These are phyloP conservation scores for Tubulanus polymorphus DNA, from an alignment of 2,888 invertebrate genomes.

Conservation along the genomic window DNA sequence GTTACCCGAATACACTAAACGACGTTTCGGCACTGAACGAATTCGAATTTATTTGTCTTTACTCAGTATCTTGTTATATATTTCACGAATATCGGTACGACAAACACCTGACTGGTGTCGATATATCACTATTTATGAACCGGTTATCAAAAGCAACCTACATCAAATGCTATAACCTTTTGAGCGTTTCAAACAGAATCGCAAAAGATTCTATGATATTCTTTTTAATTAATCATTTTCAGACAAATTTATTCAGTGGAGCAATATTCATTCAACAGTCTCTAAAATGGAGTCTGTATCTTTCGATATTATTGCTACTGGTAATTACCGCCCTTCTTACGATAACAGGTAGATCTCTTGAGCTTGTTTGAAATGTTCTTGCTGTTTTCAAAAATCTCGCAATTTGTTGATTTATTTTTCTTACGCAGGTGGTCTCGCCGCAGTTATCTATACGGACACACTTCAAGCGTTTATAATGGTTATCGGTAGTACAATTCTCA, in stretches of 20 bases:
- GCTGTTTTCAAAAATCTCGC: no score
- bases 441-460: constrained; percentile 29
- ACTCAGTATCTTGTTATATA: background rate
- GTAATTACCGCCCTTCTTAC: constrained; percentile 57
- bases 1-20: background rate
- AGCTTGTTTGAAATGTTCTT: no score
- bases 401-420: no score
- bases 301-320: constrained; percentile 54
- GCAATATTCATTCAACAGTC: constrained; percentile 58
- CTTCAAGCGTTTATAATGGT: constrained; percentile 49
- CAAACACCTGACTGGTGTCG: no score
- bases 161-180: no score
- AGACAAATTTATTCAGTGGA: constrained; percentile 56
- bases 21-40: background rate
- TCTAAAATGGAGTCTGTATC: constrained; percentile 55
- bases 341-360: constrained; percentile 56
- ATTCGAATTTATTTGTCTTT: background rate
- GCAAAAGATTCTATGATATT: no score
- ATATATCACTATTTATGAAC: no score
- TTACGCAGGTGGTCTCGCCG: constrained; percentile 4
- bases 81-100: no score
- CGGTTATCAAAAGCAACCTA: no score
- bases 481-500: constrained; percentile 34
- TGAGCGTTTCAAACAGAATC: no score
- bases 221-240: no score